phyloP scores from a whole-genome alignment of 1,140 invertebrate species.

The Dinothrombium tinctorium region DNA sequence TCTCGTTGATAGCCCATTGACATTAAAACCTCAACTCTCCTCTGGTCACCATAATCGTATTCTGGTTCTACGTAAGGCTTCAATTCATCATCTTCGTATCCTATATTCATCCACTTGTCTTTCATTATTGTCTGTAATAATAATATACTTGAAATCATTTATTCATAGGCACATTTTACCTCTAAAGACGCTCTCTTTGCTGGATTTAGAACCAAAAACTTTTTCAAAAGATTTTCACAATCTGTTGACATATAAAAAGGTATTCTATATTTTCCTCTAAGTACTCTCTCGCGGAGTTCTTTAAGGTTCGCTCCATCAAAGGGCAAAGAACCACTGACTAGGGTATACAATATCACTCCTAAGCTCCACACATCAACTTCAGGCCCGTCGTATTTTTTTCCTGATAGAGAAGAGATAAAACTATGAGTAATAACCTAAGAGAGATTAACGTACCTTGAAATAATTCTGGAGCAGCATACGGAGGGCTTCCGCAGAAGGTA shows the following conservation, averaged over 20 bases:
- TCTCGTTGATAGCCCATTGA: slow-evolving; percentile 78
- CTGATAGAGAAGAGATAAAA: slow-evolving; percentile 27
- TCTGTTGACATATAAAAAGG: slow-evolving; percentile 99
- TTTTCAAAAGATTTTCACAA: slow-evolving; percentile 97
- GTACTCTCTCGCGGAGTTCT: slow-evolving; percentile 85
- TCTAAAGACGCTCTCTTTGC: slow-evolving; percentile 89
- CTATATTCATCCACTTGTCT: slow-evolving; percentile 99
- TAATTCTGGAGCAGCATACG: slow-evolving; percentile 95
- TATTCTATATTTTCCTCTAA: slow-evolving; percentile 96
- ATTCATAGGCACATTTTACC: slow-evolving; percentile 33
- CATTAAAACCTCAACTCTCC: slow-evolving; percentile 85
- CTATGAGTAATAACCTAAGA: not conserved
- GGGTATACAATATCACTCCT: slow-evolving; percentile 95
- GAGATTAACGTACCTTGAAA: slow-evolving; percentile 56
- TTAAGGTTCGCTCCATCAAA: slow-evolving; percentile 54
- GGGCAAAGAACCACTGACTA: slow-evolving; percentile 94
- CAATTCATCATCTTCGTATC: slow-evolving; percentile 95
- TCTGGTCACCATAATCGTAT: slow-evolving; percentile 83
- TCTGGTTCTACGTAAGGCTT: slow-evolving; percentile 90
- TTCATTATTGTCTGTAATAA: slow-evolving; percentile 40
- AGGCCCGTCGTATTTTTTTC: slow-evolving; percentile 96
- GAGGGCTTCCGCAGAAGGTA: slow-evolving; percentile 97
- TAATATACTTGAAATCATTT: not conserved
- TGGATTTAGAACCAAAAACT: slow-evolving; percentile 98
- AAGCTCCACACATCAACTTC: slow-evolving; percentile 99